A percentile compares a stretch with the other conserved stretches of the same genome.
These are phyloP conservation scores for Rhaphigaster nebulosa DNA, from an alignment of 2,888 invertebrate species.

Conservation along the genomic window DNA sequence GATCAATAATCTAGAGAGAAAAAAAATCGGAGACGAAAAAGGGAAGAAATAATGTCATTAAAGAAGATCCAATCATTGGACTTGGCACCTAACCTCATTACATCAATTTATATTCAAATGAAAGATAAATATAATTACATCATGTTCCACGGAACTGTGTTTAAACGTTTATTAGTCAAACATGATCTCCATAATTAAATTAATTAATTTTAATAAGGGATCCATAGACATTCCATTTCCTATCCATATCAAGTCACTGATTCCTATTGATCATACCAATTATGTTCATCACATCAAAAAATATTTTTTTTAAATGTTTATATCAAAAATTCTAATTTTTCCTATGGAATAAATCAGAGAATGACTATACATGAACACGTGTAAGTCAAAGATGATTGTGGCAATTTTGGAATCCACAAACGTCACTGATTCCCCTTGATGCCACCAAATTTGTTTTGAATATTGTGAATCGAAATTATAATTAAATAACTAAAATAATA, in stretches of 20 bases:
- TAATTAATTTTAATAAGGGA: background rate
- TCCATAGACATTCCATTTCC: background rate
- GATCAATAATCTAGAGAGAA: conserved; percentile 1
- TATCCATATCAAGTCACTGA: too few species aligned
- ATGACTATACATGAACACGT: too few species aligned
- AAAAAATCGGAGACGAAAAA: background rate
- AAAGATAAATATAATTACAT: conserved; percentile 28
- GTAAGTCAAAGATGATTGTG: too few species aligned
- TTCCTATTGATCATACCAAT: background rate
- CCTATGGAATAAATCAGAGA: too few species aligned
- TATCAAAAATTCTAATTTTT: too few species aligned
- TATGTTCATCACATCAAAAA: too few species aligned
- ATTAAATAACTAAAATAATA: too few species aligned
- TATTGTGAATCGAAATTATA: too few species aligned
- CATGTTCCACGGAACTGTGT: background rate
- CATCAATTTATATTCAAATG: conserved; percentile 22
- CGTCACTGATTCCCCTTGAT: too few species aligned
- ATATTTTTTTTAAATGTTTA: too few species aligned
- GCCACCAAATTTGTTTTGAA: too few species aligned
- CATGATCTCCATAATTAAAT: background rate
- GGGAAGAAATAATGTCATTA: background rate
- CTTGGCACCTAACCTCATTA: background rate
- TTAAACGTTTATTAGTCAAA: conserved; percentile 9
- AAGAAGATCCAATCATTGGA: background rate
- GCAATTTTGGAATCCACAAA: too few species aligned